Conservation (phyloP, 2,113 vertebrate genomes). For the Pholis gunnellus region DNA sequence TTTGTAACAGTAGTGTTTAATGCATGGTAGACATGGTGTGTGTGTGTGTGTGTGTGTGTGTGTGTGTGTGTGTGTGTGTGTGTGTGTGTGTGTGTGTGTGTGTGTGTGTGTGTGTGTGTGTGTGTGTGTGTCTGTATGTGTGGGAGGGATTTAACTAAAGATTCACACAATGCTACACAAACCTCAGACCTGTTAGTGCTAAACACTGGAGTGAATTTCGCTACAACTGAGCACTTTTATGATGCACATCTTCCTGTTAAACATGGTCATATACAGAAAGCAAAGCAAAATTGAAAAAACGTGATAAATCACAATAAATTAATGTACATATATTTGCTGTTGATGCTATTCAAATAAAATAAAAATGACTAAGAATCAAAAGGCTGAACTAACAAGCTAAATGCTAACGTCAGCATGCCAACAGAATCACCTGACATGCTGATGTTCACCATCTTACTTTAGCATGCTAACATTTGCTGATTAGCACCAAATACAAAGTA, state of each 20-base stretch:
- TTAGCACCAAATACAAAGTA: neutral
- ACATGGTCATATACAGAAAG: neutral
- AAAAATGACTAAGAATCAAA: neutral
- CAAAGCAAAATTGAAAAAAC: neutral
- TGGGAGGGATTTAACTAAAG: constrained; percentile 19
- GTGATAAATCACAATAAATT: neutral
- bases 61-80: constrained; percentile 16
- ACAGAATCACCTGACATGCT: neutral
- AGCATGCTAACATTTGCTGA: neutral
- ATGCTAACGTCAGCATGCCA: neutral
- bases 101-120: constrained; percentile 10
- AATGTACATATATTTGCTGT: neutral
- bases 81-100: constrained; percentile 8
- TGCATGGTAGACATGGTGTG: neutral
- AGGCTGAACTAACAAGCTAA: neutral
- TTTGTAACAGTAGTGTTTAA: constrained; percentile 3
- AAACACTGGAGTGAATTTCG: neutral
- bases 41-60: neutral
- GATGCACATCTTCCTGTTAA: neutral
- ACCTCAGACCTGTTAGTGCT: constrained; percentile 9
- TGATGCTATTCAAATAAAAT: neutral
- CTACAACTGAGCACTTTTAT: neutral
- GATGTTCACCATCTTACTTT: neutral
- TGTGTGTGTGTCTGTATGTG: constrained; percentile 2
- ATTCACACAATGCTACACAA: neutral